Evolutionary conservation across 2,797 vertebrate genomes (phyloP), one percentile per base, ranked within the genome.

Genomic region (Falco cherrug): DNA sequence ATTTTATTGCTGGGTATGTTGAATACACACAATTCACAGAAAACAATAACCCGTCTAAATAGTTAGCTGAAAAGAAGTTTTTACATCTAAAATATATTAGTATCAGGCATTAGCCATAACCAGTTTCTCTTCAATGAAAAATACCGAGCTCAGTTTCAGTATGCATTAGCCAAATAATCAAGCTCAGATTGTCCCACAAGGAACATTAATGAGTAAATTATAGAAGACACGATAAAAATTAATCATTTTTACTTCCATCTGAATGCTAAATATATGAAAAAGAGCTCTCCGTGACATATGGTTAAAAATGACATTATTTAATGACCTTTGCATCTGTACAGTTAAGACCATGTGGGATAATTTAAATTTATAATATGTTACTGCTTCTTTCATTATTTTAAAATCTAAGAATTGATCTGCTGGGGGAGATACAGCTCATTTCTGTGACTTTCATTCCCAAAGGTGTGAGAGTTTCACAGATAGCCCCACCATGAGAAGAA

Each of bases 191-290:
- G n/a, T 71, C 82, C 88, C 75, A 1, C 64, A 89, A 60, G 84
- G 65, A 94, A 65, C 65, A 84, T 54, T 56, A 89, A 76, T 88
- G 91, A 78, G 73, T 80, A 90, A 94, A 86, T 87, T 83, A 76
- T 56, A 86, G 50, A 68, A 76, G 84, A 75, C 47, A 57, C 31
- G 64, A 60, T 75, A 84, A 89, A 88, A 93, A 93, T 83, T 83
- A 89, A 91, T 93, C 59, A 67, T 68, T 94, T 93, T 88, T 83
- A 59, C 81, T 93, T 79, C 71, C 63, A 68, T 85, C 81, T 59
- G 67, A 79, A 76, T 16, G 48, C 84, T 86, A 41, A 86, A 73
- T 56, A 28, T 12, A 35, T 31, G 33, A 86, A 68, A 47, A 64
- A 94, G 54, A 64, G 45, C 45, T 94, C 77, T 69, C 82, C 1